Evolutionary conservation across 2,113 vertebrate genomes (phyloP).

Genomic region (Zosterops japonicus): DNA sequence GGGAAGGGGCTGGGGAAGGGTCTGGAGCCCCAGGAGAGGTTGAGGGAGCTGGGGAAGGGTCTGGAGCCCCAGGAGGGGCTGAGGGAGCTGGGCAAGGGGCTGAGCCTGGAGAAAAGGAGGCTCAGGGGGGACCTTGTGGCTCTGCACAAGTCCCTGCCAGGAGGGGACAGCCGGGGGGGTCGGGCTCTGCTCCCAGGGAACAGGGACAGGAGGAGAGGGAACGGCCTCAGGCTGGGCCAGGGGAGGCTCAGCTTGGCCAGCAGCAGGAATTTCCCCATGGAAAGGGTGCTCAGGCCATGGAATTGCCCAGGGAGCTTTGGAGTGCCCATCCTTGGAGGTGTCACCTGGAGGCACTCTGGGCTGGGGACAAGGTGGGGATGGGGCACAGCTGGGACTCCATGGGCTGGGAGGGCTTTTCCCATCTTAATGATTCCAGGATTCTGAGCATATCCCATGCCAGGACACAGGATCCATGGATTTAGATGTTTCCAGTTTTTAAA

Average conservation of each 20-base stretch:
- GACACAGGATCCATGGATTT: neutral
- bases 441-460: neutral
- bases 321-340: neutral
- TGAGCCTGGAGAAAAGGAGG: too few species aligned
- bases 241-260: too few species aligned
- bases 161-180: too few species aligned
- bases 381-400: rapidly evolving
- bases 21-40: neutral
- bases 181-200: too few species aligned
- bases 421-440: rapidly evolving
- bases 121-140: too few species aligned
- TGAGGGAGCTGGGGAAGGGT: too few species aligned
- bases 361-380: rapidly evolving
- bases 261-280: too few species aligned
- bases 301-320: neutral
- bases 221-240: too few species aligned
- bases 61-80: neutral
- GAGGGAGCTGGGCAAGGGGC: too few species aligned
- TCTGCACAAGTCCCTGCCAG: too few species aligned
- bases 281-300: too few species aligned
- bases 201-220: too few species aligned
- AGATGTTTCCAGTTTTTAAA: neutral
- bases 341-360: neutral
- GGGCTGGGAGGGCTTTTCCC: neutral
- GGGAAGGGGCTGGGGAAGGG: neutral